A percentile compares a stretch with the other conserved stretches of the same genome.
Conservation (phyloP, 2,797 vertebrate species). For the Pelodytes ibericus region DNA sequence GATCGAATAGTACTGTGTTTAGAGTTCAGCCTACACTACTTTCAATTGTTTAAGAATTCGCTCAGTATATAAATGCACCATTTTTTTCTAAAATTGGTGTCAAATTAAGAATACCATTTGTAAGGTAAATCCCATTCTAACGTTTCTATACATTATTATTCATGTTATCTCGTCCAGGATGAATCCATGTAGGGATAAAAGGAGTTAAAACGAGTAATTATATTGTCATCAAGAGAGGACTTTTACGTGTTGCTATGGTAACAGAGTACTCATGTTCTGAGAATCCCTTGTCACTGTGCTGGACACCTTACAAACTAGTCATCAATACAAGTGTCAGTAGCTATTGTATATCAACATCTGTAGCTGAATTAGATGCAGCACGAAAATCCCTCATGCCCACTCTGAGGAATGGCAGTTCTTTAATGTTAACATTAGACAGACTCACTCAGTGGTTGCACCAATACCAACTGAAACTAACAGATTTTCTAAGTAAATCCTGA, state of each 20-base stretch:
- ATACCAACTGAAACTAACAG: constrained; percentile 64
- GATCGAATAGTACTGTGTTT: no score
- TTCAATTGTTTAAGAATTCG: no score
- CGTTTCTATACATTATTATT: constrained; percentile 15
- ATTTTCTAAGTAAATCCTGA: constrained; percentile 59
- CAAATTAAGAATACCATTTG: no score
- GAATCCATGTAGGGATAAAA: constrained; percentile 29
- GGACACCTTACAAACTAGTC: constrained; percentile 63
- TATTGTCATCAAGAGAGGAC: constrained; percentile 56
- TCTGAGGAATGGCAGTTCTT: constrained; percentile 68
- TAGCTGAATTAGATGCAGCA: constrained; percentile 64
- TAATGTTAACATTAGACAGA: constrained; percentile 64
- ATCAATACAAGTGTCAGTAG: constrained; percentile 68
- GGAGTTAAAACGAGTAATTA: constrained; percentile 50
- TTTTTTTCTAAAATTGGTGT: no score
- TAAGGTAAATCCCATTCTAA: not conserved
- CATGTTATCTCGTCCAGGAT: constrained; percentile 6
- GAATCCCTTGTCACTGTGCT: constrained; percentile 62
- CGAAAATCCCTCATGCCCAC: constrained; percentile 63
- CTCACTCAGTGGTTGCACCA: constrained; percentile 66
- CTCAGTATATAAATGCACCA: no score
- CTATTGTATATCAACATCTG: constrained; percentile 64
- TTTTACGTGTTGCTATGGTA: constrained; percentile 60
- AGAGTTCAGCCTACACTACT: no score
- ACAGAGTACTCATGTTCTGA: constrained; percentile 60